Evolutionary conservation across 2,797 vertebrate species (phyloP).

Genomic region (Danio jaintianensis): DNA sequence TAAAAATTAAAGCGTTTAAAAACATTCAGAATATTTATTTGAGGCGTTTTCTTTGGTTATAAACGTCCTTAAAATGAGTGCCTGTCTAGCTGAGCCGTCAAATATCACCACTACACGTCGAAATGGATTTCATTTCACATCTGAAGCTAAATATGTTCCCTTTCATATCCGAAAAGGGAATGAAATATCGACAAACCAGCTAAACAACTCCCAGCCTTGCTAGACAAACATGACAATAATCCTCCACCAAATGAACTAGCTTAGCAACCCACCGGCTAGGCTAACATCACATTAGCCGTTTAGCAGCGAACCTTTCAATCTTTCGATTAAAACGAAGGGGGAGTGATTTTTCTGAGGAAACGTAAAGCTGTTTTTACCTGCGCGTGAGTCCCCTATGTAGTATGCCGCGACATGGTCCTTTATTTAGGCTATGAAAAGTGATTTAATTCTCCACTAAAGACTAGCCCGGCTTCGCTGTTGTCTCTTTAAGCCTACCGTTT

Average conservation of each 20-base stretch:
- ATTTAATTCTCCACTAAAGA: conserved; percentile 62
- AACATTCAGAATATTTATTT: not conserved
- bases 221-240: conserved; percentile 80
- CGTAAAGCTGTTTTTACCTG: conserved; percentile 70
- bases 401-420: conserved; percentile 66
- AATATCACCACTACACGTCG: conserved; percentile 10
- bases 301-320: conserved; percentile 64
- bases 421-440: conserved; percentile 58
- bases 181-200: conserved; percentile 21
- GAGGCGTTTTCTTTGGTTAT: not conserved
- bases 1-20: not conserved
- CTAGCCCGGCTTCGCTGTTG: conserved; percentile 76
- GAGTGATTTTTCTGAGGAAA: not conserved
- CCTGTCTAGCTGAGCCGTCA: conserved; percentile 6
- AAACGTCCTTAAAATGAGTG: conserved; percentile 25
- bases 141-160: not conserved
- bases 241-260: conserved; percentile 69
- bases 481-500: conserved; percentile 82
- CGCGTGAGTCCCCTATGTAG: conserved; percentile 58
- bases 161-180: not conserved
- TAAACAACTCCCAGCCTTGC: conserved; percentile 64
- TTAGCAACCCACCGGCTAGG: conserved; percentile 66
- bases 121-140: not conserved
- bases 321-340: conserved; percentile 24
- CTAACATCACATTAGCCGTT: conserved; percentile 49